Evolutionary conservation across 2,113 vertebrate species (phyloP).

Genomic region (Argyrosomus japonicus): DNA sequence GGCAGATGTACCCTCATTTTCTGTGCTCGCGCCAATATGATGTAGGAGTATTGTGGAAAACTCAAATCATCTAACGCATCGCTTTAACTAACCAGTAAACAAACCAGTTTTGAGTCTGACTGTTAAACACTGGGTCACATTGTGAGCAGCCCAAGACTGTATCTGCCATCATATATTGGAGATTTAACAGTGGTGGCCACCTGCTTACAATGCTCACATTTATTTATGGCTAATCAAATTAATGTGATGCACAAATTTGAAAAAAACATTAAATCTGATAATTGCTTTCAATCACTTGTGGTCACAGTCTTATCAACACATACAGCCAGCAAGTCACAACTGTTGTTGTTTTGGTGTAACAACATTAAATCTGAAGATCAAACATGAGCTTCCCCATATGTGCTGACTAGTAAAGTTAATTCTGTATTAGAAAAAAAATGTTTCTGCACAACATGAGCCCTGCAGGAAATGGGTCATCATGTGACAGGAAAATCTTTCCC

Average conservation of each 20-base stretch:
- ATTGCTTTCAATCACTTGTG: neutral
- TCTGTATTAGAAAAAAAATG: no score
- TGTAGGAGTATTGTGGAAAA: neutral
- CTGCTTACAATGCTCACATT: neutral
- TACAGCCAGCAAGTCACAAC: neutral
- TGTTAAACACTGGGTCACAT: neutral
- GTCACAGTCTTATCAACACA: neutral
- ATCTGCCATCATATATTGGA: neutral
- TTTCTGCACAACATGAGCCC: neutral
- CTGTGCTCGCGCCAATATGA: neutral
- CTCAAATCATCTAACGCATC: neutral
- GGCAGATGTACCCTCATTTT: neutral
- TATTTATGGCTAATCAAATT: neutral
- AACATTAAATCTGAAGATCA: no score
- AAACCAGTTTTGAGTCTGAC: neutral
- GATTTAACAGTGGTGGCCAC: neutral
- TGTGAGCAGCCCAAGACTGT: no score
- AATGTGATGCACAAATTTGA: neutral
- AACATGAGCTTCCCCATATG: neutral
- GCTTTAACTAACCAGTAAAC: neutral
- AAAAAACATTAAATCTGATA: neutral
- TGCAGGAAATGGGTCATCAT: slow-evolving; percentile 5
- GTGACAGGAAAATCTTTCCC: neutral
- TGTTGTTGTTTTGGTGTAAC: neutral
- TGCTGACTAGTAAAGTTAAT: neutral